A percentile compares a stretch with the other conserved stretches of the same genome.
phyloP scores from a whole-genome alignment of 2,113 vertebrate species.

The Merops nubicus region DNA sequence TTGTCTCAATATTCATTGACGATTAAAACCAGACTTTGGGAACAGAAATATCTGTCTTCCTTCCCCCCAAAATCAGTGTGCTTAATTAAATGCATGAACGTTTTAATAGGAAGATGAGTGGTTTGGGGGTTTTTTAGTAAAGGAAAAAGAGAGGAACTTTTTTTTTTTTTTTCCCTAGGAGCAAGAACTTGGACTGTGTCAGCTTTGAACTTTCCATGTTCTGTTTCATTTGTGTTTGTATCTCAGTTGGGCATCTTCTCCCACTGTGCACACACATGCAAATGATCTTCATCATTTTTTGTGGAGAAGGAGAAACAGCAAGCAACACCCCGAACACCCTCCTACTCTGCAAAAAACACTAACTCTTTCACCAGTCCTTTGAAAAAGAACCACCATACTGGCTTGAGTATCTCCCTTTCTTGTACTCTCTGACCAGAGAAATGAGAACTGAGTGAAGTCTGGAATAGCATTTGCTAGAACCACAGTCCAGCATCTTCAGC shows the following conservation, averaged over 20 bases:
- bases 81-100: neutral
- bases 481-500: neutral
- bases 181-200: neutral
- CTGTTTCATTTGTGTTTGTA: conserved; percentile 31
- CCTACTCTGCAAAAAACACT: neutral
- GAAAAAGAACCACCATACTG: neutral
- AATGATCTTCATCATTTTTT: conserved; percentile 18
- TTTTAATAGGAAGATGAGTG: neutral
- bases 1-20: conserved; percentile 27
- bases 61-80: neutral
- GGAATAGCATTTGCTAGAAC: neutral
- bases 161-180: neutral
- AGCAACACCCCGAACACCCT: neutral
- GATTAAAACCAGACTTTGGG: conserved; percentile 43
- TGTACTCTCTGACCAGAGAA: neutral
- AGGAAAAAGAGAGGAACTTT: neutral
- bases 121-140: neutral
- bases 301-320: neutral
- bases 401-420: neutral
- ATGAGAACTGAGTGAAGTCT: neutral
- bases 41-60: neutral
- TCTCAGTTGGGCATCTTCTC: neutral
- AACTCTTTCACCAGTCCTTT: neutral
- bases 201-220: conserved; percentile 13
- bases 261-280: conserved; percentile 13